Evolutionary conservation across 2,888 invertebrate species (phyloP).

Genomic region (Cordilura impudica): DNA sequence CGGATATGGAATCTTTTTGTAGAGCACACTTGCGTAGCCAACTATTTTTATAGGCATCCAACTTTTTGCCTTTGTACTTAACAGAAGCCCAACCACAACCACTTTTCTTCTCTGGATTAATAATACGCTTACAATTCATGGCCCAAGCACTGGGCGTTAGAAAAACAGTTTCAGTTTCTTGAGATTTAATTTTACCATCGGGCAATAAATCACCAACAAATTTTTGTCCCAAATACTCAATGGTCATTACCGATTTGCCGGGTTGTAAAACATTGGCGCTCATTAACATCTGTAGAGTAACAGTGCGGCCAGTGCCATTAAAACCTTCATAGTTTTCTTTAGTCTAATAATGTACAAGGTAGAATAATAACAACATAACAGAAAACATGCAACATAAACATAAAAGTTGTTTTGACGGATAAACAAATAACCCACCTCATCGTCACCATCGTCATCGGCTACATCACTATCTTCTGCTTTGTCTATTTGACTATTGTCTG

Average conservation of each 20-base stretch:
- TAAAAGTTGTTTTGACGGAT: neutral
- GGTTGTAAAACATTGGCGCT: slow-evolving; percentile 90
- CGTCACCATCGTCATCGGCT: slow-evolving; percentile 80
- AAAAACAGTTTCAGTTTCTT: slow-evolving; percentile 92
- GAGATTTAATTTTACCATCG: slow-evolving; percentile 92
- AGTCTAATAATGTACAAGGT: slow-evolving; percentile 65
- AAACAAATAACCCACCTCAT: slow-evolving; percentile 75
- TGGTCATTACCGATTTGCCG: slow-evolving; percentile 90
- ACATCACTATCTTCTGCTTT: slow-evolving; percentile 80
- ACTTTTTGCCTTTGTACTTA: slow-evolving; percentile 90
- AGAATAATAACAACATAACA: neutral
- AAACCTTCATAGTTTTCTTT: slow-evolving; percentile 76
- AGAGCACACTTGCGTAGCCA: slow-evolving; percentile 86
- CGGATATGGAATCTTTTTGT: slow-evolving; percentile 79
- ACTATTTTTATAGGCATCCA: slow-evolving; percentile 92
- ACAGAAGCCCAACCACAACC: slow-evolving; percentile 97
- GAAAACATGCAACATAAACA: neutral
- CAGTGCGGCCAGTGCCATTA: slow-evolving; percentile 81
- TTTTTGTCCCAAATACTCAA: slow-evolving; percentile 94
- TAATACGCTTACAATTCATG: slow-evolving; percentile 92
- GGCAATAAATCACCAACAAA: slow-evolving; percentile 91
- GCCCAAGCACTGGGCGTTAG: slow-evolving; percentile 96
- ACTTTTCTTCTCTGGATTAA: slow-evolving; percentile 93
- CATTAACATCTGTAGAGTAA: slow-evolving; percentile 91
- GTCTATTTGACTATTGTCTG: slow-evolving; percentile 68